These are phyloP conservation scores for Vombatus ursinus DNA, from an alignment of 2,113 vertebrate genomes.

Conservation along the genomic window DNA sequence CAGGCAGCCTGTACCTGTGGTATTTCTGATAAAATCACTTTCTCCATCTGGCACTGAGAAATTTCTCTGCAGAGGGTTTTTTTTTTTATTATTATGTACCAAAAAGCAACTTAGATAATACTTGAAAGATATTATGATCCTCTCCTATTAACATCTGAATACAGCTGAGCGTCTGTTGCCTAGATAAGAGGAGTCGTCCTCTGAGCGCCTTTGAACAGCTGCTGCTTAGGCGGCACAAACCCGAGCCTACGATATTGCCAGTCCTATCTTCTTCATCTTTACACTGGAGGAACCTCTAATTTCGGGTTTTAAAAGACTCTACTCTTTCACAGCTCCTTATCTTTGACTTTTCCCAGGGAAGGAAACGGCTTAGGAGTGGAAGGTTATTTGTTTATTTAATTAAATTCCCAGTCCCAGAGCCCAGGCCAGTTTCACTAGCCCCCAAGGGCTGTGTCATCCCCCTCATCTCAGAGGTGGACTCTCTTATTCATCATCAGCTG, in stretches of 20 bases:
- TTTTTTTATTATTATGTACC: not conserved
- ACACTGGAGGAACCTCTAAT: not conserved
- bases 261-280: not conserved
- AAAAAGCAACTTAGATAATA: not conserved
- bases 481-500: not conserved
- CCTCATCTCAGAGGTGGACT: not conserved
- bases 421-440: not conserved
- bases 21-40: fast-evolving
- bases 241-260: not conserved
- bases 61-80: fast-evolving
- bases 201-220: not conserved
- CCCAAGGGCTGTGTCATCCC: not conserved
- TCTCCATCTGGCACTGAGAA: not conserved
- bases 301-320: not conserved
- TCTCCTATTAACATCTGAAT: fast-evolving
- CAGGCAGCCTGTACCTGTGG: fast-evolving
- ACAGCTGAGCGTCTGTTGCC: fast-evolving
- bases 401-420: not conserved
- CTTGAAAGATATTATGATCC: not conserved
- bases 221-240: not conserved
- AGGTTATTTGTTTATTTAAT: not conserved
- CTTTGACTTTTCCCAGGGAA: not conserved
- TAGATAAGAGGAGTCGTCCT: fast-evolving
- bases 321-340: not conserved
- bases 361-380: not conserved